Base-by-base conservation (phyloP, 2,797 vertebrate species). In the Gymnocypris eckloni region DNA sequence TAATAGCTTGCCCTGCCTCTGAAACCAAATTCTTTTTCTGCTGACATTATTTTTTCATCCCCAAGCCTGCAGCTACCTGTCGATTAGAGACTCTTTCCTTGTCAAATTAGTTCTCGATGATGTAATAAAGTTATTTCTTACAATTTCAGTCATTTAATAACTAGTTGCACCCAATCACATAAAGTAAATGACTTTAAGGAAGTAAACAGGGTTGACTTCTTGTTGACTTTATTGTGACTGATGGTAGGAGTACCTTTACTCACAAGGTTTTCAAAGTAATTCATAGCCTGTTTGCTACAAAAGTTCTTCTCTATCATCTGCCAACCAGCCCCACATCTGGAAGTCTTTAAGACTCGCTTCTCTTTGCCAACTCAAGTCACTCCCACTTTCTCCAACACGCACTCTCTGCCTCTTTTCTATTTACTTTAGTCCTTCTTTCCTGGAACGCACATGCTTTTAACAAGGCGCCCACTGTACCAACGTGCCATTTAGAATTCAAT, bases 281-380 rank as follows among this genome's bases (percentile, higher is more conserved):
- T 90, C 81, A 86, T 79, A 81, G 85, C 67, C 82, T 28, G 6
- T 75, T 83, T 25, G 83, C 86, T 83, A 89, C 71, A 89, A 84
- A 89, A 88, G 86, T 72, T 81, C 84, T 84, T 83, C 88, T 88
- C 87, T 88, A 72, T 89, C 86, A 89, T 89, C 87, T 89, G 87
- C 82, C 82, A 87, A 86, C 81, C 91, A 88, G 90, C 85, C 90
- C 89, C 92, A 95, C 95, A 96, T 96, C 95, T 96, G 96, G 95
- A 96, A 95, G 91, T 94, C 93, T 94, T 96, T 96, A 96, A 92
- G 90, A 87, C 92, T 93, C 91, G 93, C 95, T 95, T 92, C 91
- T 95, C 94, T 95, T 95, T 90, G 91, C 87, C 88, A 92, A 92
- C 94, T 96, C 94, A 94, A 95, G 95, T 94, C 95, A 95, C 94